Percentiles rank a stretch among this genome's conserved stretches.
Evolutionary conservation across 2,888 invertebrate species (phyloP).

Genomic region (Thecocarcelia acutangulata): DNA sequence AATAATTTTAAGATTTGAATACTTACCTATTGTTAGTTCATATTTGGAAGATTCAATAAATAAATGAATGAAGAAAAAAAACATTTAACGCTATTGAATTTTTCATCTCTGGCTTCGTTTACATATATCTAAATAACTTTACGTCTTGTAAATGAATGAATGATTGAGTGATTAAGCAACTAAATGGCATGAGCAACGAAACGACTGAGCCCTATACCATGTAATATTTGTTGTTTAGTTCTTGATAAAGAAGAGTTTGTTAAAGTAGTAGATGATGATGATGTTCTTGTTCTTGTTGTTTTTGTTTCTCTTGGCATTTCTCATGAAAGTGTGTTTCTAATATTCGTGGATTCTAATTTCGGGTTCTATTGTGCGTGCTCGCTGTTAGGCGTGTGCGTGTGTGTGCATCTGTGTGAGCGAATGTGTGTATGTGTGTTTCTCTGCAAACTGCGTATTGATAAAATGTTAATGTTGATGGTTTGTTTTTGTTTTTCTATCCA

Average conservation of each 20-base stretch:
- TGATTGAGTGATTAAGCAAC: neutral
- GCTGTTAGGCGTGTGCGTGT: constrained; percentile 8
- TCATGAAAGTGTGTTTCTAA: constrained; percentile 50
- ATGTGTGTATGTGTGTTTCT: constrained; percentile 16
- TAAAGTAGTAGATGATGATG: constrained; percentile 30
- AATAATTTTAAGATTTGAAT: too few species aligned
- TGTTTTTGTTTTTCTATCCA: constrained; percentile 53
- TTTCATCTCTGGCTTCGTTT: constrained; percentile 3
- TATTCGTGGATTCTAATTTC: constrained; percentile 67
- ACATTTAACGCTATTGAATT: neutral
- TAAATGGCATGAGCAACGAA: constrained; percentile 34
- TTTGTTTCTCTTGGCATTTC: constrained; percentile 68
- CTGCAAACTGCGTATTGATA: constrained; percentile 68
- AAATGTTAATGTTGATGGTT: constrained; percentile 60
- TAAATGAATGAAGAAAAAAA: too few species aligned
- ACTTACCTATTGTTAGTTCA: too few species aligned
- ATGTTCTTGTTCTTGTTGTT: constrained; percentile 36
- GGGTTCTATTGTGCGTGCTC: constrained; percentile 60
- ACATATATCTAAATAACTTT: neutral
- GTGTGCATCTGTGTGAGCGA: neutral
- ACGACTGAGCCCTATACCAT: constrained; percentile 51
- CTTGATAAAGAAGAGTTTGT: constrained; percentile 57
- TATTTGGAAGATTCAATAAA: too few species aligned
- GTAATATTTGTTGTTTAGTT: constrained; percentile 40
- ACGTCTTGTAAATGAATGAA: constrained; percentile 49